These are phyloP conservation scores for Chrysolina oricalcia DNA, from an alignment of 2,888 invertebrate genomes.

Conservation along the genomic window DNA sequence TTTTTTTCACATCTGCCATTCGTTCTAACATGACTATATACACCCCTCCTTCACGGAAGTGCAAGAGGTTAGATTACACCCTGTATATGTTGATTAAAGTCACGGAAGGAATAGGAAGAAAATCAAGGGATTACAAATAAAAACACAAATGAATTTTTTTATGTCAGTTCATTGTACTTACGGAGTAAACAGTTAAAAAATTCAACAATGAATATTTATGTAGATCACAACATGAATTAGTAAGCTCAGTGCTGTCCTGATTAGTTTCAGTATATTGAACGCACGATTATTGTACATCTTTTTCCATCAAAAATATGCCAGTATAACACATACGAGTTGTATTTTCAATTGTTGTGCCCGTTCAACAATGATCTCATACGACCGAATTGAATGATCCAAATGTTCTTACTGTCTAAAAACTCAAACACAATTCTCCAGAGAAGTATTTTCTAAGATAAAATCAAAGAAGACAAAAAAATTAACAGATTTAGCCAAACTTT, in stretches of 20 bases:
- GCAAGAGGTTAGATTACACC: too few relatives aligned
- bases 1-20: too few relatives aligned
- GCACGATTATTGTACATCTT: conserved; percentile 17
- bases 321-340: conserved; percentile 7
- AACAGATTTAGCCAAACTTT: not conserved
- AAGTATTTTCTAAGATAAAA: not conserved
- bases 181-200: conserved; percentile 51
- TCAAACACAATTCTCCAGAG: not conserved
- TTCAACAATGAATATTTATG: conserved; percentile 52
- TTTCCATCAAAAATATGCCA: conserved; percentile 10
- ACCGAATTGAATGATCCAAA: not conserved
- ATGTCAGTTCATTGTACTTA: conserved; percentile 50
- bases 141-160: conserved; percentile 3
- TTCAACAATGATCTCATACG: not conserved
- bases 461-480: conserved; percentile 8
- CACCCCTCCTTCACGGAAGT: too few relatives aligned
- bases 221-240: conserved; percentile 51
- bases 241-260: conserved; percentile 50
- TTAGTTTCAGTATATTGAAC: conserved; percentile 31
- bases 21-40: too few relatives aligned
- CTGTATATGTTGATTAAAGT: too few relatives aligned
- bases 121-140: too few relatives aligned
- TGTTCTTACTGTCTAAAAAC: conserved; percentile 3
- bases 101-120: too few relatives aligned
- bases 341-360: not conserved